Evolutionary conservation across 2,113 vertebrate species (phyloP), one percentile per base, ranked within the genome.

Genomic region (Thoracochromis brauschi): DNA sequence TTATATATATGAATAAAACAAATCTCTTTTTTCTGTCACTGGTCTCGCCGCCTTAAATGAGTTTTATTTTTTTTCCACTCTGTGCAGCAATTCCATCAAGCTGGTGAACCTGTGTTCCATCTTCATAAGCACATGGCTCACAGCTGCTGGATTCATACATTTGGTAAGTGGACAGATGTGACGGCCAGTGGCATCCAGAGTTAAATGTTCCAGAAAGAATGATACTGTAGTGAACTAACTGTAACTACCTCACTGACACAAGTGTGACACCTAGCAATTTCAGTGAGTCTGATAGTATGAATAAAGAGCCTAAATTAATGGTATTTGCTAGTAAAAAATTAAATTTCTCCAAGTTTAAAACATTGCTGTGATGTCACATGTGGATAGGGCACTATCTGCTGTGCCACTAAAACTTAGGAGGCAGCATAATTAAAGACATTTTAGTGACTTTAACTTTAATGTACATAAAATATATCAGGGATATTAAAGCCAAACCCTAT

Each of bases 101-200:
- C 97, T 99, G 94, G 99, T 99, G 96, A 99, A 99, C 96, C 97
- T 99, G 93, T 98, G 98, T 93, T 99, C 99, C 93, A 99, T 99
- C 97, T 99, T 99, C 96, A 99, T 99, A 96, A 99, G 99, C 97
- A 99, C 99, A 63, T 99, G 99, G 99, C 97, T 99, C 90, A 99
- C 99, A 92, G 99, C 98, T 91, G 99, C 99, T 82, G 99, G 99
- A 89, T 99, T 99, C 96, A 99, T 99, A 96, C 99, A 99, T 97
- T 96, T 99, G 98, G 99, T 99, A 92, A 98, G 99, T 95, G 84
- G 40, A 80, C 63, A 81, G 51, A 68, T 71, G 57, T 82, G 35
- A 80, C 2, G 5, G 38, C 42, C 26, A 51, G 53, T 12, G 47
- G 63, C 40, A 45, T 85, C 63, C 31, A 26, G 14, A 79, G 49